These are phyloP conservation scores for Trichomalopsis sarcophagae DNA, from an alignment of 1,140 invertebrate species.

Conservation along the genomic window DNA sequence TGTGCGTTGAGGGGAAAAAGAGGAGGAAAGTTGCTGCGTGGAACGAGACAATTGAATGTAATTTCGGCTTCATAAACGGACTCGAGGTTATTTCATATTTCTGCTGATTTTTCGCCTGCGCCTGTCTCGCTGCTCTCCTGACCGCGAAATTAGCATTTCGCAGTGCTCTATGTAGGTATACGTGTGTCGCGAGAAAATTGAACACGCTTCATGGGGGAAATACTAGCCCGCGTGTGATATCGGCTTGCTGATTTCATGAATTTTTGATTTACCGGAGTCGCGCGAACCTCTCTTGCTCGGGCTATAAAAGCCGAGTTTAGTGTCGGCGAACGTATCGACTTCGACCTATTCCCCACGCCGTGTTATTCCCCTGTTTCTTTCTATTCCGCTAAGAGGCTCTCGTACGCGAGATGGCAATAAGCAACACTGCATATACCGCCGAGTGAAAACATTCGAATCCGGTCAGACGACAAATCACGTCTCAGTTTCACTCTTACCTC, in stretches of 20 bases:
- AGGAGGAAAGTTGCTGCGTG: not conserved
- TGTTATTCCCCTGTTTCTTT: not conserved
- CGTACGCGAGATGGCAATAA: too few relatives aligned
- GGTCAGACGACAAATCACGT: too few relatives aligned
- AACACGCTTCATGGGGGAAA: too few relatives aligned
- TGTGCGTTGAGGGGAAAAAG: not conserved
- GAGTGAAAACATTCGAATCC: too few relatives aligned
- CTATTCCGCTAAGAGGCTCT: not conserved
- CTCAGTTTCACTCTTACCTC: too few relatives aligned
- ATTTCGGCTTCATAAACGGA: not conserved
- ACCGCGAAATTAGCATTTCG: not conserved
- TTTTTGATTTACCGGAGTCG: not conserved
- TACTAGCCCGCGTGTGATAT: not conserved
- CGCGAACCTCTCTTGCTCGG: not conserved
- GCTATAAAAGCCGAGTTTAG: not conserved
- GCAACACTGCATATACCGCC: too few relatives aligned
- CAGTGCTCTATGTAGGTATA: too few relatives aligned
- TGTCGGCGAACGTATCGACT: not conserved
- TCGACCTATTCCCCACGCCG: not conserved
- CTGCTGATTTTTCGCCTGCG: not conserved
- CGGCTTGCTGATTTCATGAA: not conserved
- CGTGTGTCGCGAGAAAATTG: too few relatives aligned
- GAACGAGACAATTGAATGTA: conserved; percentile 1
- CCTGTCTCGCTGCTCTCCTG: not conserved
- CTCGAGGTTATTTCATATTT: not conserved